Evolutionary conservation across 2,888 invertebrate species (phyloP), one percentile per base, ranked within the genome.

Genomic region (Papilio elwesi): DNA sequence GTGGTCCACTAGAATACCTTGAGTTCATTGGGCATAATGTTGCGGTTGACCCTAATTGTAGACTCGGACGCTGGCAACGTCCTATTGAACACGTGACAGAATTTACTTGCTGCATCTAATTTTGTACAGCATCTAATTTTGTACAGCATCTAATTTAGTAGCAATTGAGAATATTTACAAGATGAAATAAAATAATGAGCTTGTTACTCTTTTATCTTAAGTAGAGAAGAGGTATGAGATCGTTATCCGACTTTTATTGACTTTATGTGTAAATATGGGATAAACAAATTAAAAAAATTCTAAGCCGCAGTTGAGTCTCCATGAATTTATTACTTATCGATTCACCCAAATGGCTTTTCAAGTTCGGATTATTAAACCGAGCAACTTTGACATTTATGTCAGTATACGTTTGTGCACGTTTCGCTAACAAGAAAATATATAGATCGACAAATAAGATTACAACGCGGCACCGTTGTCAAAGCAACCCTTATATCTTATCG

Each of bases 11-110:
- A 43, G 13, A 66, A 67, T 67, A 47, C 53, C 67, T 67, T 38
- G 67, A 16, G 80, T 85, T 85, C 86, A 87, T 84, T 81, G 83
- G 75, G 80, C 74, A 80, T 85, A 84, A 84, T 86, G 82, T 81
- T 77, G 81, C 79, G 85, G 82, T 83, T 75, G 78, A 80, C 77
- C 80, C 84, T 80, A 80, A 80, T 82, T 78, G 76, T 74, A 77
- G 78, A 71, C 74, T 71, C 75, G 57, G 70, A 71, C 65, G 71
- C 74, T 77, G 77, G 79, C 75, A 75, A 74, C 70, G 75, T 75
- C 78, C 81, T 80, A 82, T 83, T 81, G 80, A 76, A 81, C 71
- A 78, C 80, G 79, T 81, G 81, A 79, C 38, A n/a, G 9, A n/a
- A 59, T 59, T 38, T 59, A 38, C 38, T 26, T 9, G 0, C 4